A percentile compares a stretch with the other conserved stretches of the same genome.
Evolutionary conservation across 2,888 invertebrate genomes (phyloP).

Genomic region (Pedicia rivosa): DNA sequence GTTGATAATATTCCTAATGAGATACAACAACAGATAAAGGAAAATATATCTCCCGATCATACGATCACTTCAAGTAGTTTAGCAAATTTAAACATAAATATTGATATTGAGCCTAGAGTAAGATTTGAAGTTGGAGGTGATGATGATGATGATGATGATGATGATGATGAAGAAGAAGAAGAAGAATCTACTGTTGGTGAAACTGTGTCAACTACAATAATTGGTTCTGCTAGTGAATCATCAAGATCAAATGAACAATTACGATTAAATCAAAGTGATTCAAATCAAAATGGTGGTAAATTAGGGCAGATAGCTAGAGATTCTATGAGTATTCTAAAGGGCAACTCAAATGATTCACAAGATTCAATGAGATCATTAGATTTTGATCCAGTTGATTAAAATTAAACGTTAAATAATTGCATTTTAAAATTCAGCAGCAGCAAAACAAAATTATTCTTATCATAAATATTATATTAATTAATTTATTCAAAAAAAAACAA

Average conservation of each 20-base stretch:
- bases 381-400: no score
- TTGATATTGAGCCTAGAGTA: conserved; percentile 1
- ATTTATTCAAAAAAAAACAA: no score
- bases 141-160: conserved; percentile 4
- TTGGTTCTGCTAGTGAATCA: not conserved
- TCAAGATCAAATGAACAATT: not conserved
- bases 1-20: conserved; percentile 38
- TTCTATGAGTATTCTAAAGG: conserved; percentile 8
- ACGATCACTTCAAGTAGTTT: conserved; percentile 30
- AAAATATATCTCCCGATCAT: conserved; percentile 46
- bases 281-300: no score
- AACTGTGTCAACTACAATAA: not conserved
- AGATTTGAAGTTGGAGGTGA: conserved; percentile 9
- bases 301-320: conserved; percentile 10
- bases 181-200: not conserved
- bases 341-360: conserved; percentile 8
- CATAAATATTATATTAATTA: no score
- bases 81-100: conserved; percentile 6
- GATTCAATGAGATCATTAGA: conserved; percentile 7
- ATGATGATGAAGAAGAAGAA: conserved; percentile 6
- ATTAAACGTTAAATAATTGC: no score
- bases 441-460: no score
- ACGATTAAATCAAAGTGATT: not conserved
- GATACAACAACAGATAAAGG: conserved; percentile 41
- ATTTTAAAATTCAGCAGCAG: no score